phyloP scores from a whole-genome alignment of 2,888 invertebrate species.

The Plagiodera versicolora region DNA sequence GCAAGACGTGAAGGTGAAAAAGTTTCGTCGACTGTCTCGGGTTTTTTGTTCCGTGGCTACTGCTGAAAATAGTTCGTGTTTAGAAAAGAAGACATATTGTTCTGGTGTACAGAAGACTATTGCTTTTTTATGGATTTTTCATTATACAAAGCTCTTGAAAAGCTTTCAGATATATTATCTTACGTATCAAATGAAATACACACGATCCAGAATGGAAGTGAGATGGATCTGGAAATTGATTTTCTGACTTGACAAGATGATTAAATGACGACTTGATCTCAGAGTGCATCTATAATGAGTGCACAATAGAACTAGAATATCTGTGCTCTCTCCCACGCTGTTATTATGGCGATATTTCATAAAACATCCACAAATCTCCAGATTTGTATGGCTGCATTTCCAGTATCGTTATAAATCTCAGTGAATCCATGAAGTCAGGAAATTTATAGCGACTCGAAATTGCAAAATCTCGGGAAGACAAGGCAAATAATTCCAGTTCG shows the following conservation, averaged over 20 bases:
- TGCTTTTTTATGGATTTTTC: no score
- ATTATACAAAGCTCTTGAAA: no score
- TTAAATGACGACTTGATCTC: no score
- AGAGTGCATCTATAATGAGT: no score
- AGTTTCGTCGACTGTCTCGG: slow-evolving; percentile 1
- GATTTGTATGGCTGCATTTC: neutral
- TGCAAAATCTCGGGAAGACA: slow-evolving; percentile 9
- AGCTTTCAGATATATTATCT: no score
- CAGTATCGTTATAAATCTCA: slow-evolving; percentile 1
- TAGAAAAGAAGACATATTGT: neutral
- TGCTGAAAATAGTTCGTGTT: neutral
- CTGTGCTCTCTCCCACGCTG: neutral
- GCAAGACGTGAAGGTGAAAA: slow-evolving; percentile 9
- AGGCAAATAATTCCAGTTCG: slow-evolving; percentile 16
- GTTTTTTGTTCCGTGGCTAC: neutral
- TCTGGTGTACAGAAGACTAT: no score
- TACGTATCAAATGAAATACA: no score
- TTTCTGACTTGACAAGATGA: no score
- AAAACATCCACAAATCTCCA: neutral
- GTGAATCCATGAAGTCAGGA: neutral
- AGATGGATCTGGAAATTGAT: no score
- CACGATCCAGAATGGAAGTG: no score
- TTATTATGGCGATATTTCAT: neutral
- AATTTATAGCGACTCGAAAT: slow-evolving; percentile 11
- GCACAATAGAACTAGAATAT: no score